Conservation (phyloP, 2,797 vertebrate genomes). For the Lagorchestes hirsutus region DNA sequence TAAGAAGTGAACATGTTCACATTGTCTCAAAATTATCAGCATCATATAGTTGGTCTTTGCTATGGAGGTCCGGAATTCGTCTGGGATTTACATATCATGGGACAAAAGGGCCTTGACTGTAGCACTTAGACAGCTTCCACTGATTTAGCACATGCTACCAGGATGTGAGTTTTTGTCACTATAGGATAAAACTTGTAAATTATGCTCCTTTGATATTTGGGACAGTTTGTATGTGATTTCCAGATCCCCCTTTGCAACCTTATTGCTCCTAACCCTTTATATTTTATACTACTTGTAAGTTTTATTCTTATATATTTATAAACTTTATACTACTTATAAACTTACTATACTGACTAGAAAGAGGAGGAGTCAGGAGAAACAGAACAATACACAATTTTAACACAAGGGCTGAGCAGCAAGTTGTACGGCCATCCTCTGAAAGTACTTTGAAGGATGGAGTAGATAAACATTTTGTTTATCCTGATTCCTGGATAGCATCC, state of each 20-base stretch:
- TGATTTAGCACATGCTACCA: neutral
- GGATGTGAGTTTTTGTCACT: neutral
- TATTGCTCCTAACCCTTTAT: neutral
- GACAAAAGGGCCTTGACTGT: neutral
- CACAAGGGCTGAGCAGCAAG: neutral
- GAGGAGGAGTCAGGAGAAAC: neutral
- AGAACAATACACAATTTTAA: neutral
- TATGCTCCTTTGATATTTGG: neutral
- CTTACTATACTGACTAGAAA: neutral
- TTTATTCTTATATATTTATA: too few species aligned
- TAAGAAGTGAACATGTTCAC: neutral
- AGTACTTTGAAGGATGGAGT: neutral
- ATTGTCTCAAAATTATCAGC: neutral
- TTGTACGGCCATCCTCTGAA: neutral
- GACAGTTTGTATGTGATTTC: neutral
- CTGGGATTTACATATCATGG: neutral
- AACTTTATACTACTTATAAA: neutral
- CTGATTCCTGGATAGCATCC: neutral
- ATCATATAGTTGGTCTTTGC: neutral
- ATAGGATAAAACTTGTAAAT: neutral
- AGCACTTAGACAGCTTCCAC: neutral
- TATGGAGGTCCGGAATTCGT: neutral
- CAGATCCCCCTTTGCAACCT: neutral
- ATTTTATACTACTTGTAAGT: neutral
- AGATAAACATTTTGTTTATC: neutral